A percentile compares a stretch with the other conserved stretches of the same genome.
Conservation (phyloP, 2,797 vertebrate species). For the Odontamblyopus rebecca region DNA sequence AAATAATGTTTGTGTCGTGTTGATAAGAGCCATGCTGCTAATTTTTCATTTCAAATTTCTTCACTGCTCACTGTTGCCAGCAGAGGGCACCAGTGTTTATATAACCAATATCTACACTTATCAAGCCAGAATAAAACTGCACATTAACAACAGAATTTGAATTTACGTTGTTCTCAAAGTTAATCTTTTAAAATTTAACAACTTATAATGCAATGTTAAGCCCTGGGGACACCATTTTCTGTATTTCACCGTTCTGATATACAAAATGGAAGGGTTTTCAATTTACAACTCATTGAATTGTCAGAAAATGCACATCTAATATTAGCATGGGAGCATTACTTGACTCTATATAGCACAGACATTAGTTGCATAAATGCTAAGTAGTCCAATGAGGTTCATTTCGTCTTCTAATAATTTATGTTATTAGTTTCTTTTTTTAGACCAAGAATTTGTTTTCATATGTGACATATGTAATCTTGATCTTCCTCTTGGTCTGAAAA, state of each 20-base stretch:
- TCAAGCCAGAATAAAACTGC: not conserved
- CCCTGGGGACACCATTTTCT: constrained; percentile 2
- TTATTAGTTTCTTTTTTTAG: no score
- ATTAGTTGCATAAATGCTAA: not conserved
- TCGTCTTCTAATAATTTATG: no score
- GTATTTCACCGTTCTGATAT: not conserved
- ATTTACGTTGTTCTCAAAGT: not conserved
- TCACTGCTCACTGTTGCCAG: not conserved
- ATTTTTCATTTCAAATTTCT: not conserved
- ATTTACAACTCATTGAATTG: not conserved
- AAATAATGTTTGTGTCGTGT: no score
- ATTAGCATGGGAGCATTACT: not conserved
- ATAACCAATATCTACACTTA: not conserved
- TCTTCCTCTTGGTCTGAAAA: no score
- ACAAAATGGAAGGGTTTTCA: not conserved
- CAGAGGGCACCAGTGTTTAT: not conserved
- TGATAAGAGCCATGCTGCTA: not conserved
- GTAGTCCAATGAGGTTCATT: no score
- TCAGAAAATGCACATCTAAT: not conserved
- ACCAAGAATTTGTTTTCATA: no score
- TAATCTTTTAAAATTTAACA: constrained; percentile 13
- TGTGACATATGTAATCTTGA: no score
- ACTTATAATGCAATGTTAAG: not conserved
- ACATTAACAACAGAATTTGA: not conserved
- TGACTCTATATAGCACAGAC: not conserved